These are phyloP conservation scores for Drosophila maculinotata DNA, from an alignment of 2,888 invertebrate genomes.

Conservation along the genomic window DNA sequence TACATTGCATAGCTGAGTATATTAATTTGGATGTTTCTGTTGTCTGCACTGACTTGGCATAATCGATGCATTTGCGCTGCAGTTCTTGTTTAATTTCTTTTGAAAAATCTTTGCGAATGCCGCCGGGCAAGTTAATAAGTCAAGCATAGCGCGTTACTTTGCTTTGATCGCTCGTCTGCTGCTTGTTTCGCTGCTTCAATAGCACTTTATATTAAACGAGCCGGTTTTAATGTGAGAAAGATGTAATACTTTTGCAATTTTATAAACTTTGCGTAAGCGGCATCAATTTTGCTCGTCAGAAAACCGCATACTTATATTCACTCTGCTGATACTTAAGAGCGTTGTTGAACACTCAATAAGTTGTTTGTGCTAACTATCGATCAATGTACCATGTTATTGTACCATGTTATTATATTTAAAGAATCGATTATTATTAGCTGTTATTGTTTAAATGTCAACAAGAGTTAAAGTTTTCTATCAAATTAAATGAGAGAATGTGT, in stretches of 20 bases:
- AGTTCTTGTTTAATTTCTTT: slow-evolving; percentile 61
- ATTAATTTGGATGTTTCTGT: slow-evolving; percentile 66
- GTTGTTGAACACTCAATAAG: too few relatives aligned
- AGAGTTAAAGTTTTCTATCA: slow-evolving; percentile 8
- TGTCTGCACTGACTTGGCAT: slow-evolving; percentile 60
- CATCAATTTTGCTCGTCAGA: slow-evolving; percentile 2
- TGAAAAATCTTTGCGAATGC: slow-evolving; percentile 52
- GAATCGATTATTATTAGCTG: neutral
- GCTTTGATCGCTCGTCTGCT: slow-evolving; percentile 51
- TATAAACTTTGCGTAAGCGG: neutral
- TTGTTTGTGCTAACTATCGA: too few relatives aligned
- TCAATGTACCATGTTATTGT: too few relatives aligned
- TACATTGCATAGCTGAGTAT: slow-evolving; percentile 67
- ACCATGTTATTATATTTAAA: too few relatives aligned
- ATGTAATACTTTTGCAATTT: neutral
- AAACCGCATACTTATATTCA: neutral
- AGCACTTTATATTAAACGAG: slow-evolving; percentile 16
- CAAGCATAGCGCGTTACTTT: slow-evolving; percentile 49
- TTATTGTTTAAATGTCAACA: neutral
- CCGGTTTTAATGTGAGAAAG: neutral
- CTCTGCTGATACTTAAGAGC: too few relatives aligned
- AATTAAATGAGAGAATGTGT: slow-evolving; percentile 37
- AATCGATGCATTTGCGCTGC: slow-evolving; percentile 68
- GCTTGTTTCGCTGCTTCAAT: slow-evolving; percentile 2
- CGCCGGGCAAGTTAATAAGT: slow-evolving; percentile 62